phyloP scores from a whole-genome alignment of 1,140 invertebrate species.

The Gryon sp. region DNA sequence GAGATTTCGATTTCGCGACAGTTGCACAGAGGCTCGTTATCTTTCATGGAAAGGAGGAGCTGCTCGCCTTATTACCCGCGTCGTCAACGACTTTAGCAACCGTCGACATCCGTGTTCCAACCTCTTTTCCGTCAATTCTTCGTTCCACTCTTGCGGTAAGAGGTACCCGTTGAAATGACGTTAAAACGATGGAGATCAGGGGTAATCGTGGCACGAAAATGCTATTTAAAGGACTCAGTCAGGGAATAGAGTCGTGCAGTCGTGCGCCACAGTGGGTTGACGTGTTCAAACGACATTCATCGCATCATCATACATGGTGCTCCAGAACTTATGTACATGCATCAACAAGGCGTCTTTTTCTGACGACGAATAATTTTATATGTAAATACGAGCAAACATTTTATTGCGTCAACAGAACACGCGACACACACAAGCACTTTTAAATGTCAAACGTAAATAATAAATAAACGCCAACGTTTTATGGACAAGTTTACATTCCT shows the following conservation, averaged over 20 bases:
- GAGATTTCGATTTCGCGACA: conserved; percentile 32
- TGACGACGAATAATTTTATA: not conserved
- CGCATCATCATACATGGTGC: conserved; percentile 7
- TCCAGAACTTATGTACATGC: not conserved
- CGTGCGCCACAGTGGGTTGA: conserved; percentile 12
- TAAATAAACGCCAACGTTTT: conserved; percentile 2
- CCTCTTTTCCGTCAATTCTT: no score
- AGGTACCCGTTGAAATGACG: conserved; percentile 36
- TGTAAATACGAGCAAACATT: not conserved
- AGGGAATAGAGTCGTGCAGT: conserved; percentile 22
- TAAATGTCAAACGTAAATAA: conserved; percentile 4
- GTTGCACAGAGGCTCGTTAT: conserved; percentile 42
- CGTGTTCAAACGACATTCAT: conserved; percentile 2
- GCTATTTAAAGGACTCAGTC: conserved; percentile 24
- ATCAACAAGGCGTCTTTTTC: not conserved
- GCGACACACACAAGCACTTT: not conserved
- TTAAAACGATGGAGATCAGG: conserved; percentile 45
- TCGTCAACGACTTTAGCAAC: conserved; percentile 20
- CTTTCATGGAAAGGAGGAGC: conserved; percentile 32
- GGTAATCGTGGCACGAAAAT: conserved; percentile 36
- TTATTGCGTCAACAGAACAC: not conserved
- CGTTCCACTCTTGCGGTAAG: conserved; percentile 23
- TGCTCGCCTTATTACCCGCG: conserved; percentile 39
- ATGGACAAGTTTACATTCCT: conserved; percentile 2
- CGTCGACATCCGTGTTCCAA: not conserved